phyloP scores from a whole-genome alignment of 2,797 vertebrate species.

The Acestrorhynchus altus region DNA sequence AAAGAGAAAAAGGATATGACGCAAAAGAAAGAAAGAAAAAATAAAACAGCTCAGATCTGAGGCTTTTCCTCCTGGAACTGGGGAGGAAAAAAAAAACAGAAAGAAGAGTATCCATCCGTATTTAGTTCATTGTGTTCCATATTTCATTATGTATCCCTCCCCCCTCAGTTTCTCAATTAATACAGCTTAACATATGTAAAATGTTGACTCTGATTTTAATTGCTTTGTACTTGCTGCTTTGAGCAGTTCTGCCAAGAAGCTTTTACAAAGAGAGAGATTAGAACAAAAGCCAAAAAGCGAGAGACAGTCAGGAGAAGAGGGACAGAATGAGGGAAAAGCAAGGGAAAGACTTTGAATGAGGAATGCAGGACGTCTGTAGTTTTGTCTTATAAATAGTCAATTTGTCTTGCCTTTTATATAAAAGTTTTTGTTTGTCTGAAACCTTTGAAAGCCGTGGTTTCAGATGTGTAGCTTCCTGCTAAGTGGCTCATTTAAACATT shows the following conservation, averaged over 20 bases:
- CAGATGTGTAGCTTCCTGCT: neutral
- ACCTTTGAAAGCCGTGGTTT: slow-evolving; percentile 1
- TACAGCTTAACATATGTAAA: neutral
- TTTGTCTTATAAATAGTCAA: slow-evolving; percentile 2
- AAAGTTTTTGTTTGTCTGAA: slow-evolving; percentile 13
- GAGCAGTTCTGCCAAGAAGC: slow-evolving; percentile 9
- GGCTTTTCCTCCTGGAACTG: neutral
- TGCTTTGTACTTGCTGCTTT: slow-evolving; percentile 1
- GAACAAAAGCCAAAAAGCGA: slow-evolving; percentile 2
- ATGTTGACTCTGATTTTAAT: slow-evolving; percentile 10
- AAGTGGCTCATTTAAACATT: slow-evolving; percentile 3
- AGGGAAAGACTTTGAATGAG: neutral
- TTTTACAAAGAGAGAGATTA: neutral
- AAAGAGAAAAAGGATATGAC: slow-evolving; percentile 25
- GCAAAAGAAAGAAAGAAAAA: slow-evolving; percentile 14
- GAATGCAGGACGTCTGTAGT: neutral
- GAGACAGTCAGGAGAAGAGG: neutral
- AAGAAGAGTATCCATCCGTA: neutral
- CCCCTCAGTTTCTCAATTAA: neutral
- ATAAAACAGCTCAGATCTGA: neutral
- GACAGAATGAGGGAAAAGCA: neutral
- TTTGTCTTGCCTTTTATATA: slow-evolving; percentile 17
- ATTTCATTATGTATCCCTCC: neutral
- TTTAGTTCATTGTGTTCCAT: neutral
- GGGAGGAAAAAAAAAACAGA: no score